Conservation (phyloP, 2,113 vertebrate genomes). For the Natator depressus region DNA sequence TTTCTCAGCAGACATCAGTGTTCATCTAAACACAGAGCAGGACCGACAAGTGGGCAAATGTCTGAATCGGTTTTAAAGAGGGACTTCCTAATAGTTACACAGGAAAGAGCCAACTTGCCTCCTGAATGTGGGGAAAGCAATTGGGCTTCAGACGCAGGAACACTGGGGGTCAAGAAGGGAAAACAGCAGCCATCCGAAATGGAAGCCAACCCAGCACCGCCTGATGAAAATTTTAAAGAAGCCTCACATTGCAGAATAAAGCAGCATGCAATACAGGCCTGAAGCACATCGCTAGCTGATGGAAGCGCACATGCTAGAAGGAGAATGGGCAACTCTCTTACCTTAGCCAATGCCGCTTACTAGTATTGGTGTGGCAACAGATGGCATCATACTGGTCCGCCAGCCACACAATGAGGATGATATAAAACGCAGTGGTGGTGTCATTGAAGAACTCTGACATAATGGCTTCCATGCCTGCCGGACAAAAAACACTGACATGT, state of each 20-base stretch:
- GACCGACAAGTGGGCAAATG: background rate
- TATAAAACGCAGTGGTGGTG: slow-evolving; percentile 98
- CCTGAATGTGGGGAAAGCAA: background rate
- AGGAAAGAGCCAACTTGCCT: background rate
- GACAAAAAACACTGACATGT: background rate
- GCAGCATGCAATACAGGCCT: accelerated
- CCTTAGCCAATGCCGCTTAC: slow-evolving; percentile 98
- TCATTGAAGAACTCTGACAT: slow-evolving; percentile 99
- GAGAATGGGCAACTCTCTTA: slow-evolving; percentile 28
- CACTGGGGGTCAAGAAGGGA: accelerated
- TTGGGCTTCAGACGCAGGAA: background rate
- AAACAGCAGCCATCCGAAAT: accelerated
- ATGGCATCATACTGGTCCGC: slow-evolving; percentile 97
- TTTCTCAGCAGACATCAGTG: accelerated
- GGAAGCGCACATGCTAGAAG: background rate
- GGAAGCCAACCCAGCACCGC: accelerated
- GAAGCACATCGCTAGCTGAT: background rate
- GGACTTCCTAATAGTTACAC: background rate
- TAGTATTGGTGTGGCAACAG: slow-evolving; percentile 98
- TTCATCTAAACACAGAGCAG: background rate
- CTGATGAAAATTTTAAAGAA: background rate
- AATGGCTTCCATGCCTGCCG: slow-evolving; percentile 96
- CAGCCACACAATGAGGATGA: slow-evolving; percentile 99
- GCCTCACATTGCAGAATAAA: accelerated
- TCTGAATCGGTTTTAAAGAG: background rate